Base-by-base conservation (phyloP, 2,113 vertebrate genomes). In the Heterotis niloticus region DNA sequence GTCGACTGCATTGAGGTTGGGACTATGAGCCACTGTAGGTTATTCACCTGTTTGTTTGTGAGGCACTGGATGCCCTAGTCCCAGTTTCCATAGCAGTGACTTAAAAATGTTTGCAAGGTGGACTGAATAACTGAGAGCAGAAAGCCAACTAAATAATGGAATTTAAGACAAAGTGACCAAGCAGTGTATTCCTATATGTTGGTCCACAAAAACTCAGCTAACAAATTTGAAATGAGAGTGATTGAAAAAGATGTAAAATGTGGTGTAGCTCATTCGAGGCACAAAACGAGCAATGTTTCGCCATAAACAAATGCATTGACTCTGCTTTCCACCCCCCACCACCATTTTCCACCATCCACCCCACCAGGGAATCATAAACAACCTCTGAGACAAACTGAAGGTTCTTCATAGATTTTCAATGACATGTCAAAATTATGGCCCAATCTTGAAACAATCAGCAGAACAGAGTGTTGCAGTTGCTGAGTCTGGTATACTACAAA, bases 401-500 rank as follows among this genome's bases (percentile, higher is more conserved):
- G 81, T 72, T 71, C 52, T 1, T 71, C 78, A 20, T 82, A 79
- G 79, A 78, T 90, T 90, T 85, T 81, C 86, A 60, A 88, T 85
- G 85, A 87, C 83, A 85, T 80, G 81, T 86, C 87, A 90, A 85
- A 91, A 87, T 90, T 88, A 90, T 28, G 75, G 83, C 81, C 85
- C 84, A 88, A 89, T 90, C 87, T 87, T 87, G 82, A 85, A 82
- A 88, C 90, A 88, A 89, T 92, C 90, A 88, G 90, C 85, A 86
- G 86, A 89, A 85, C 81, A 86, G 82, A 83, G 82, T 81, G 82
- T 75, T 87, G 87, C 88, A 88, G 77, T 81, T 85, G 84, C 83
- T 84, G 88, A 88, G 87, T 86, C 85, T 74, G 57, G 71, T 59
- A 57, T 59, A 83, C 76, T 34, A 1, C 87, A 86, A 85, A 83